Evolutionary conservation across 1,140 invertebrate species (phyloP).

Genomic region (Ceratitis capitata): DNA sequence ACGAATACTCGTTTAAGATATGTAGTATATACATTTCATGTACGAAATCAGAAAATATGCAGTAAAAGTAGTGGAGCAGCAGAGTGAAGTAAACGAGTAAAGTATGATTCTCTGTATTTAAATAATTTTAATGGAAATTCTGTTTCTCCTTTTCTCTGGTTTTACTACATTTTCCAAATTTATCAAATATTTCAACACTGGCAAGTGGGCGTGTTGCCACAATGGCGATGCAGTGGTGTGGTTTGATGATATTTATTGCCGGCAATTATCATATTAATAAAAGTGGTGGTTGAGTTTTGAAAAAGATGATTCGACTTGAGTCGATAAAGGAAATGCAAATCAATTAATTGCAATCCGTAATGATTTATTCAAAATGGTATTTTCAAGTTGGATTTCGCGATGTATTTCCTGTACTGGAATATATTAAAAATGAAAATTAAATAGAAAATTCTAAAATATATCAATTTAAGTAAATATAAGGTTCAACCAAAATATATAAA

Average conservation of each 20-base stretch:
- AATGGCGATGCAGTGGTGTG: not conserved
- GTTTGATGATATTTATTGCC: not conserved
- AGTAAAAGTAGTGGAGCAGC: not conserved
- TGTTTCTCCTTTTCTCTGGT: not conserved
- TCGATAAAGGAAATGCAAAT: no score
- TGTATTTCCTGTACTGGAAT: no score
- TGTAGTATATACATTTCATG: not conserved
- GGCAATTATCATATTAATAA: not conserved
- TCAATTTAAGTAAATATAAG: no score
- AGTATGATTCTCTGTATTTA: not conserved
- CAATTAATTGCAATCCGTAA: no score
- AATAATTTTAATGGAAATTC: not conserved
- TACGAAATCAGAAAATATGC: not conserved
- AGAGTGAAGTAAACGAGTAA: not conserved
- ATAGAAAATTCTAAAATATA: no score
- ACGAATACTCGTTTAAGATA: not conserved
- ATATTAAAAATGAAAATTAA: no score
- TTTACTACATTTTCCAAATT: conserved; percentile 3
- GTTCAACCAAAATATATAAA: no score
- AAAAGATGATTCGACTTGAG: no score
- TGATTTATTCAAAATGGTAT: no score
- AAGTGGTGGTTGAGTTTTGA: not conserved
- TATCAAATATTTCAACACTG: not conserved
- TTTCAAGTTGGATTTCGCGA: no score
- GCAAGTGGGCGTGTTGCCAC: not conserved